Evolutionary conservation across 2,888 invertebrate species (phyloP), one percentile per base, ranked within the genome.

Genomic region (Ommatoiulus sabulosus): DNA sequence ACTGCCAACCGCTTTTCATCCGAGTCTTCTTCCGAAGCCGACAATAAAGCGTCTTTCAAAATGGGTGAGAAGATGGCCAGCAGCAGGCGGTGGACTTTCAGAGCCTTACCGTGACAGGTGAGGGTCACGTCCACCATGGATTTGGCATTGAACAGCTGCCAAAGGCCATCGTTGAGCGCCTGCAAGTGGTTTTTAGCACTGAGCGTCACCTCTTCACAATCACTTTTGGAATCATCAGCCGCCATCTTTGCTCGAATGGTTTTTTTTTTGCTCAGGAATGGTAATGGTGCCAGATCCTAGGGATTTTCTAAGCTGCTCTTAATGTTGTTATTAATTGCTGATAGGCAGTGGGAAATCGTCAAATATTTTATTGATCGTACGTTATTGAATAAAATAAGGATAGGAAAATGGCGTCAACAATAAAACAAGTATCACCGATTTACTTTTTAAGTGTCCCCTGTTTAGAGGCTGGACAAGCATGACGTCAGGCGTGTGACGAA

Each of bases 41-140:
- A 35, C 44, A 86, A 46, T 20, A 87, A n/a, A 57, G 87, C n/a
- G 20, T 87, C 57, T 15, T 87, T 87, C 35, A 87, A 24, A 15
- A 48, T 35, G 7, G 48, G 48, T 10, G 57, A 87, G 7, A 87
- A 87, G 17, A 87, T 35, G 20, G 87, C 52, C 10, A 87, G 57
- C n/a, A 87, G 4, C 8, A 87, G 24, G 4, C 87, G 24, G 12
- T 87, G 87, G 8, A 87, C 87, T 20, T 87, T 87, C n/a, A 87
- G 10, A 3, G 43, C n/a, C 24, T 87, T 35, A 12, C 52, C 57
- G 52, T 87, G 87, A 12, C 87, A 57, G 0, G 57, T 24, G 1
- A 87, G 24, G 43, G 35, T 87, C 35, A 52, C 52, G 52, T 87
- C 87, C 44, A 52, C 87, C 87, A 87, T 24, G 72, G 17, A 35